Conservation (phyloP, 2,113 vertebrate genomes). For the Acrocephalus arundinaceus region DNA sequence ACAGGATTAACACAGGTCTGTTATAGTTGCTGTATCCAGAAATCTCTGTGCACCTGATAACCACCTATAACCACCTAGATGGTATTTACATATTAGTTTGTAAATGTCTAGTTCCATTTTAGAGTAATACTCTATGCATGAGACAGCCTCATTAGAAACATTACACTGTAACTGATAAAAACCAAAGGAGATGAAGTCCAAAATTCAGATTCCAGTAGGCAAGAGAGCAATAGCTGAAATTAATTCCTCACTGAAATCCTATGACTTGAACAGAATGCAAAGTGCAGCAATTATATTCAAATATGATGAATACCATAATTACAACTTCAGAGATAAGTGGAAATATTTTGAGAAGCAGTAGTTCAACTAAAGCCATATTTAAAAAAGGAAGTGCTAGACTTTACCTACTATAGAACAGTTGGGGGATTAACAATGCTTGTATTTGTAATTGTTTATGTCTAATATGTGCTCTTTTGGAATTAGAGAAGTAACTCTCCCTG, state of each 20-base stretch:
- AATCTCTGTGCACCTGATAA: neutral
- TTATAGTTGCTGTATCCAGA: neutral
- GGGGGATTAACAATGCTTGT: neutral
- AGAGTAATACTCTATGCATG: neutral
- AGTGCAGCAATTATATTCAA: constrained; percentile 60
- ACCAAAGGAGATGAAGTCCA: neutral
- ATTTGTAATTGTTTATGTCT: neutral
- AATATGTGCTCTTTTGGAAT: neutral
- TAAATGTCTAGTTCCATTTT: neutral
- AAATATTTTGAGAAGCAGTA: constrained; percentile 71
- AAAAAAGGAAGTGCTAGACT: neutral
- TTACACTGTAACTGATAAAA: neutral
- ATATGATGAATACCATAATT: constrained; percentile 53
- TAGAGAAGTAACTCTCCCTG: neutral
- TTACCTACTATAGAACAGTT: neutral
- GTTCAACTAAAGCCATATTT: constrained; percentile 41
- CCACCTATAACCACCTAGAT: neutral
- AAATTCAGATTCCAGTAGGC: neutral
- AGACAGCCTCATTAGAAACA: neutral
- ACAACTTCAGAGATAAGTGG: constrained; percentile 39
- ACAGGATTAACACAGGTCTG: neutral
- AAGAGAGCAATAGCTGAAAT: neutral
- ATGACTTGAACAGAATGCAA: constrained; percentile 40
- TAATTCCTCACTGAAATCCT: neutral
- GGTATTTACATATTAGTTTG: neutral